Base-by-base conservation (phyloP, 2,113 vertebrate genomes). In the Lycaon pictus region DNA sequence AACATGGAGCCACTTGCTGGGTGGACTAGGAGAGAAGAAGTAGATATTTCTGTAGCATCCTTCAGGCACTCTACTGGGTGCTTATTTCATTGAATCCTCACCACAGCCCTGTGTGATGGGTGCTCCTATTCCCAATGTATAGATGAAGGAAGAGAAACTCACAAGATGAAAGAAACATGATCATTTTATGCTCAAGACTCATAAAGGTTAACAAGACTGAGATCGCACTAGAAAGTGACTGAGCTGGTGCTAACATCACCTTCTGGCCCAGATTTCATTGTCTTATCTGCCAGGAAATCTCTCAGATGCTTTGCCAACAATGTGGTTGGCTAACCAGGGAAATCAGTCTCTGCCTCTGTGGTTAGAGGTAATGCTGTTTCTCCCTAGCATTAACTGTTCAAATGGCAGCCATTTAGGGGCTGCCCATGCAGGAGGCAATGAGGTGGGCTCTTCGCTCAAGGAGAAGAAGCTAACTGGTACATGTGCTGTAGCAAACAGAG, bases 121-220 rank as follows among this genome's bases (percentile, higher is more conserved):
- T 19, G 2, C 8, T 29, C 63, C 62, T 62, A 53, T 43, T 37
- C 43, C 23, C 62, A 71, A 8, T 6, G 10, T 55, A 11, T 11
- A 71, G 82, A 43, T 29, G 58, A 89, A 17, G 67, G 77, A 63
- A 32, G 69, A 37, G 25, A 74, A 48, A 43, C 25, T 56, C 56
- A 58, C 62, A 43, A 16, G 43, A 25, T 69, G 69, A 85, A 90
- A 79, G 63, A 62, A 60, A 71, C 53, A 37, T 53, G 35, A 11
- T 37, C 72, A 2, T 69, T 60, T 62, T 29, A 53, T 71, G 62
- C 63, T 80, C 85, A 35, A 62, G 86, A 71, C n/a, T 80, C 63
- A 29, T 43, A 80, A 63, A 88, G n/a, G 80, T 90, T 84, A 77
- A 55, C 25, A 15, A 93, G 71, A 79, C 94, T 79, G n/a, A 79